Evolutionary conservation across 2,797 vertebrate species (phyloP), one percentile per base, ranked within the genome.

Genomic region (Smutsia temminckii): DNA sequence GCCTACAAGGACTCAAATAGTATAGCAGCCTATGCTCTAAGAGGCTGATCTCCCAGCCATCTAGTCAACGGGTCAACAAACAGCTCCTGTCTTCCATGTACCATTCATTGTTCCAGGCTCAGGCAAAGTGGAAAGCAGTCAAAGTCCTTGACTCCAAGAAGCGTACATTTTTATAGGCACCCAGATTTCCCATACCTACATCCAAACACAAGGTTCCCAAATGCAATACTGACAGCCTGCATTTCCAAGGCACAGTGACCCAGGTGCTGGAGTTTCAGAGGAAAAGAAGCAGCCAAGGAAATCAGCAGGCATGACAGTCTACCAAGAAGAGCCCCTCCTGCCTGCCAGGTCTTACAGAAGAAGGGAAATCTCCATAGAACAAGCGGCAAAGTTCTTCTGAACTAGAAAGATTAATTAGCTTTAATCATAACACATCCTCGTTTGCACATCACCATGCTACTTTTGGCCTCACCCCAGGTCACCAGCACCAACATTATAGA

Each of bases 161-260:
- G 53, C 49, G 40, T 37, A 46, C 23, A 89, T 53, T 91, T 68
- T 93, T 68, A 84, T 20, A 85, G 78, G 61, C 63, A 85, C 32
- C 72, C 46, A 80, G 20, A 32, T 85, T 94, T 92, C 57, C 71
- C 25, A 14, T 25, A 63, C 27, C 49, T 61, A 51, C 0, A 87
- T 69, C 69, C 80, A 91, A 49, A 88, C 29, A 49, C 37, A 57
- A 96, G n/a, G 61, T 72, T 89, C 83, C 46, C 63, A 93, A 88
- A 90, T 13, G 75, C 32, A 32, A 40, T 37, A 84, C 27, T 27
- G 61, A 81, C 1, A 66, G 64, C n/a, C 53, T 72, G 3, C 34
- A 94, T 49, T 61, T 85, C 55, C 79, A 91, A 63, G 42, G 21
- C 14, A 27, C 57, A 61, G 5, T 34, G 51, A 95, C 21, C 46